Conservation (phyloP, 2,113 vertebrate genomes). For the Pseudonaja textilis region DNA sequence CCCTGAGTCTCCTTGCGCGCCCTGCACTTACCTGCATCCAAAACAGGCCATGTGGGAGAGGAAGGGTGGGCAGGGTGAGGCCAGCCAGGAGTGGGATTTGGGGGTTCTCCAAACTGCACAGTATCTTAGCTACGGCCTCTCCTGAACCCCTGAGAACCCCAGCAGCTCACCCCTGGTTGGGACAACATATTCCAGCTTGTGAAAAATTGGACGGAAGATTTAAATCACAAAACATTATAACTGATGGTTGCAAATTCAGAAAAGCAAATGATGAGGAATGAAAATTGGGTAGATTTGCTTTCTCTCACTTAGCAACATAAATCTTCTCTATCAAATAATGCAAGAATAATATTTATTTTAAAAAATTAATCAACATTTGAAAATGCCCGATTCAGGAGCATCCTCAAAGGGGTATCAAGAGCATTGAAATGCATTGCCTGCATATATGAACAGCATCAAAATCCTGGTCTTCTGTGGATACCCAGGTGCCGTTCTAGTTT, state of each 20-base stretch:
- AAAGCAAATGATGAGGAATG: conserved; percentile 24
- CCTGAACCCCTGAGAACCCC: no score
- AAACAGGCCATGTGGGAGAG: no score
- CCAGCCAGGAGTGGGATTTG: no score
- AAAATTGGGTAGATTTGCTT: conserved; percentile 31
- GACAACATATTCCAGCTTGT: conserved; percentile 17
- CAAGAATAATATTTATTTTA: conserved; percentile 13
- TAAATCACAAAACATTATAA: conserved; percentile 40
- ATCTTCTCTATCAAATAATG: conserved; percentile 52
- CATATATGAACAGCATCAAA: not conserved
- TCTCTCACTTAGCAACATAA: conserved; percentile 45
- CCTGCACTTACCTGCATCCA: no score
- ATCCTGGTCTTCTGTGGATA: not conserved
- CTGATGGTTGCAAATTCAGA: conserved; percentile 32
- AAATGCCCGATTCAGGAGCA: conserved; percentile 23
- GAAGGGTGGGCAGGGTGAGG: no score
- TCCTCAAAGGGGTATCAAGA: not conserved
- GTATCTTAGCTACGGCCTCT: no score
- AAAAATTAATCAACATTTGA: conserved; percentile 38
- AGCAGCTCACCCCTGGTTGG: no score
- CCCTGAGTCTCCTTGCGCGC: no score
- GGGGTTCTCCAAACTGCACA: no score
- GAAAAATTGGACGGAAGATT: conserved; percentile 9
- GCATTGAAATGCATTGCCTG: not conserved
- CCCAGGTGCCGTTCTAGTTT: not conserved